Percentiles rank a stretch among this genome's conserved stretches.
Conservation (phyloP, 2,888 invertebrate genomes). For the Oxycera nigricornis region DNA sequence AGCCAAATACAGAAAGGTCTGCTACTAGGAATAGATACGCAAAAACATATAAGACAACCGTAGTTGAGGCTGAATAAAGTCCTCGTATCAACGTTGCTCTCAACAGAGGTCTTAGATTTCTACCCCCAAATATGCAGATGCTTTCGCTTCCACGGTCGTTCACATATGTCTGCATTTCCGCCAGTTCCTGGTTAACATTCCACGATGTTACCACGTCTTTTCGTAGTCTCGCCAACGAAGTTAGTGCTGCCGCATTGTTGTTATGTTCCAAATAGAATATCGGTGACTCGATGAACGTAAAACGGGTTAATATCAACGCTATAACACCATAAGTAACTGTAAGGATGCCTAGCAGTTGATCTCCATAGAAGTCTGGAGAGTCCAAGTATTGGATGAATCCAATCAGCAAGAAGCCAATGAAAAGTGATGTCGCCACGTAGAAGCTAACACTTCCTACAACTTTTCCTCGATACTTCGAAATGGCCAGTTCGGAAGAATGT, state of each 20-base stretch:
- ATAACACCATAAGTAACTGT: neutral
- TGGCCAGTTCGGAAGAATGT: slow-evolving; percentile 1
- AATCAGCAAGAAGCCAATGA: neutral
- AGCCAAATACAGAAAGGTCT: neutral
- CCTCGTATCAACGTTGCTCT: neutral
- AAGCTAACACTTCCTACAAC: neutral
- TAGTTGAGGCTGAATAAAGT: neutral
- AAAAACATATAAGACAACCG: neutral
- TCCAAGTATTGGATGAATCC: neutral
- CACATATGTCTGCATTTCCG: neutral
- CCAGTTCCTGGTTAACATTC: slow-evolving; percentile 7
- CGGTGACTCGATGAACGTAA: slow-evolving; percentile 17
- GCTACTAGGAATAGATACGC: neutral
- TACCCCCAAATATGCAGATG: neutral
- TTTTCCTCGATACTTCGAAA: neutral
- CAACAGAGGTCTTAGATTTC: neutral
- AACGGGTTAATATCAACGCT: neutral
- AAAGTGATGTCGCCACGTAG: neutral
- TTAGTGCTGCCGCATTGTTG: neutral
- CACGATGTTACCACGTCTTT: neutral
- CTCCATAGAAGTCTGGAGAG: neutral
- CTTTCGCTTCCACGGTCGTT: neutral
- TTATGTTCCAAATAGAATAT: slow-evolving; percentile 6
- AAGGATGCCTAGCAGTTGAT: neutral
- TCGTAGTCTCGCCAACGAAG: neutral